These are phyloP conservation scores for Uromys caudimaculatus DNA, from an alignment of 2,797 vertebrate species.

Conservation along the genomic window DNA sequence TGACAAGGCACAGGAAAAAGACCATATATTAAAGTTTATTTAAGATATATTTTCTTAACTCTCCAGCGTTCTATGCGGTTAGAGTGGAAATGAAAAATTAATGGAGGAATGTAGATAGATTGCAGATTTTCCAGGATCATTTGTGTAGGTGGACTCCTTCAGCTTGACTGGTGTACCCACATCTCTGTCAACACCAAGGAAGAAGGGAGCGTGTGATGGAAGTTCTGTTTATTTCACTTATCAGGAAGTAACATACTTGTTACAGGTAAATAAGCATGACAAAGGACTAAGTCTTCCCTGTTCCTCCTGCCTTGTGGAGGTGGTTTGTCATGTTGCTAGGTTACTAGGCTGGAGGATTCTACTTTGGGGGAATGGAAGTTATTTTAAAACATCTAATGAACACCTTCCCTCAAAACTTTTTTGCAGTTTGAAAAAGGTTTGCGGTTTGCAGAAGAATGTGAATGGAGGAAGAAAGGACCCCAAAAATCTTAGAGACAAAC, in stretches of 20 bases:
- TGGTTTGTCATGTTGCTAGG: constrained; percentile 84
- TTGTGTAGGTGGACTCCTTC: constrained; percentile 69
- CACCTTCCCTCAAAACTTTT: constrained; percentile 55
- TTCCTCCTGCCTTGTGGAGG: constrained; percentile 71
- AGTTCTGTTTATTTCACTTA: constrained; percentile 82
- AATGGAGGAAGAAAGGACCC: not conserved
- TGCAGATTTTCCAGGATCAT: constrained; percentile 78
- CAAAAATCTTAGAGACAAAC: not conserved
- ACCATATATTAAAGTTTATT: constrained; percentile 42
- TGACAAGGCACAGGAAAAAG: not conserved
- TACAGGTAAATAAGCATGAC: constrained; percentile 76
- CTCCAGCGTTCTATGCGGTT: constrained; percentile 66
- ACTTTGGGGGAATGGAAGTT: constrained; percentile 73
- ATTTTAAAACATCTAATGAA: constrained; percentile 80
- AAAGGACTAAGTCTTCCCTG: constrained; percentile 77
- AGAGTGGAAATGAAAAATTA: constrained; percentile 79
- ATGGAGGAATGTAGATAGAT: constrained; percentile 73
- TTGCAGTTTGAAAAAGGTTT: constrained; percentile 43
- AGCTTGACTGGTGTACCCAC: constrained; percentile 79
- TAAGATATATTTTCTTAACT: constrained; percentile 56
- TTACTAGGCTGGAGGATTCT: constrained; percentile 78
- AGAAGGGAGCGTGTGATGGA: constrained; percentile 21
- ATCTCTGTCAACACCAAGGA: constrained; percentile 76
- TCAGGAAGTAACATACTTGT: constrained; percentile 84
- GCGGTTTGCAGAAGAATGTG: not conserved